Percentiles rank a stretch among this genome's conserved stretches.
Conservation (phyloP, 2,113 vertebrate species). For the Ciconia stormi region DNA sequence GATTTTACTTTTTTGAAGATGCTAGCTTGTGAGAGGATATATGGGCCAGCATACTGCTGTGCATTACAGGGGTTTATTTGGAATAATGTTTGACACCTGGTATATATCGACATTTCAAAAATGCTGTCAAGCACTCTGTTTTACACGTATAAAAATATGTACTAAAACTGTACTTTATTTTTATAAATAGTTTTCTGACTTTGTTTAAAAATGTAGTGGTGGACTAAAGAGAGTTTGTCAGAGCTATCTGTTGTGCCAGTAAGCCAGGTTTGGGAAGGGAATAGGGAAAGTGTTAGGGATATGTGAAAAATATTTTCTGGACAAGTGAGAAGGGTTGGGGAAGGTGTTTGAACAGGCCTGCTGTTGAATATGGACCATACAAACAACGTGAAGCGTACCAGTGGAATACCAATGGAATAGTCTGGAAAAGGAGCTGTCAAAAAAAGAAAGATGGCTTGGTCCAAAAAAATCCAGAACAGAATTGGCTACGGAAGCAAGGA, state of each 20-base stretch:
- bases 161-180: not conserved
- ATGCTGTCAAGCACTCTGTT: not conserved
- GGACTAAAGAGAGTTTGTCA: not conserved
- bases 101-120: not conserved
- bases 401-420: not conserved
- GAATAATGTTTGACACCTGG: not conserved
- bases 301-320: not conserved
- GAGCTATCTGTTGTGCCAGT: not conserved
- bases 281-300: not conserved
- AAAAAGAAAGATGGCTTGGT: not conserved
- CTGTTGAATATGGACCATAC: rapidly evolving
- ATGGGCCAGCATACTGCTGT: not conserved
- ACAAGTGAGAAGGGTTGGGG: not conserved
- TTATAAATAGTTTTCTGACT: not conserved
- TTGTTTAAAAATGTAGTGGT: not conserved
- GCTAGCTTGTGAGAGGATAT: not conserved
- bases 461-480: not conserved
- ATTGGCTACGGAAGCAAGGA: not conserved
- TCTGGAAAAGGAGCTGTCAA: not conserved
- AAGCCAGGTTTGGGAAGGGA: not conserved
- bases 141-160: not conserved
- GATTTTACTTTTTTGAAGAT: not conserved
- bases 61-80: not conserved
- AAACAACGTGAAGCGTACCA: rapidly evolving
- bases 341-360: not conserved